Percentiles rank a stretch among this genome's conserved stretches.
Conservation (phyloP, 2,888 invertebrate genomes). For the Pharmacophagus antenor region DNA sequence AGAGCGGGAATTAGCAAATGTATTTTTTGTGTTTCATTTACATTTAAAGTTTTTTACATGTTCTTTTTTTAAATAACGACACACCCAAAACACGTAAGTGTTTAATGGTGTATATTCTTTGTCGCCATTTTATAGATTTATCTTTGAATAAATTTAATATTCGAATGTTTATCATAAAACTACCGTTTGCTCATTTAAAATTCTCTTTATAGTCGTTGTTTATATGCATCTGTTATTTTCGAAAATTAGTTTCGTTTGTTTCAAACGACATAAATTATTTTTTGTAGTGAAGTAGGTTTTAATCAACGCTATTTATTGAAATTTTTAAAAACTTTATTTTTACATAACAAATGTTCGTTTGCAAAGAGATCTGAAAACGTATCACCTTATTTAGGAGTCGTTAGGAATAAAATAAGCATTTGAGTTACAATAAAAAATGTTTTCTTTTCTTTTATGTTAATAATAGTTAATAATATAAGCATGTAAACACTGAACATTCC, state of each 20-base stretch:
- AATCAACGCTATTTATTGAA: not conserved
- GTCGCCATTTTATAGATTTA: conserved; percentile 8
- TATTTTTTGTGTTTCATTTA: too few relatives aligned
- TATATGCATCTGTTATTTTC: conserved; percentile 1
- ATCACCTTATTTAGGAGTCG: too few relatives aligned
- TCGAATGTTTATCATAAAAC: conserved; percentile 25
- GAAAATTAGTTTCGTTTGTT: conserved; percentile 18
- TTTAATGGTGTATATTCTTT: conserved; percentile 17
- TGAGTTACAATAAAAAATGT: too few relatives aligned
- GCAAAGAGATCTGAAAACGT: too few relatives aligned
- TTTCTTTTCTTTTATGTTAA: too few relatives aligned
- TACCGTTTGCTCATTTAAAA: conserved; percentile 22
- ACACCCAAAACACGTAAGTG: conserved; percentile 1
- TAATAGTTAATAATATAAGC: too few relatives aligned
- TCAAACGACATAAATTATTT: not conserved
- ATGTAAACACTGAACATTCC: too few relatives aligned
- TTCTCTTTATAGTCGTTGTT: conserved; percentile 15
- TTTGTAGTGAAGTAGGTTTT: not conserved
- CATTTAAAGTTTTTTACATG: conserved; percentile 10
- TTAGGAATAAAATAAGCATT: too few relatives aligned
- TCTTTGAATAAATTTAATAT: conserved; percentile 25
- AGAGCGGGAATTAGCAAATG: too few relatives aligned
- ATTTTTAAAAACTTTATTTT: too few relatives aligned
- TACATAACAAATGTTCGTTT: too few relatives aligned
- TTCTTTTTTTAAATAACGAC: conserved; percentile 8